These are phyloP conservation scores for Aphodius sticticus DNA, from an alignment of 2,888 invertebrate species.

Conservation along the genomic window DNA sequence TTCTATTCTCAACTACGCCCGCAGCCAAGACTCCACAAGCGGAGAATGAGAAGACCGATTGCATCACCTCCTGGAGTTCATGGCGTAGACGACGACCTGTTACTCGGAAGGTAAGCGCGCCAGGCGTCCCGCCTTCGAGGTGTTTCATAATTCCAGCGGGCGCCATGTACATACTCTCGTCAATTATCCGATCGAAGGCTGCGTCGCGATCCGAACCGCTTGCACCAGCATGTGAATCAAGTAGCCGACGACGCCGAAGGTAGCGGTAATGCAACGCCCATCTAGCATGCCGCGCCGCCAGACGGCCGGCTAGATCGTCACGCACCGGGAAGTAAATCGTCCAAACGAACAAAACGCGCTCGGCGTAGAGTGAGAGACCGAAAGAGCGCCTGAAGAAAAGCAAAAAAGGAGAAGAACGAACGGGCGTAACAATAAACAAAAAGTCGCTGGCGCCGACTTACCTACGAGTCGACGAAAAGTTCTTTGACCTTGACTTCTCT, in stretches of 20 bases:
- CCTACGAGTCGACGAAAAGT: constrained; percentile 22
- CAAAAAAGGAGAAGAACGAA: constrained; percentile 8
- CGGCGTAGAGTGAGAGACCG: background rate
- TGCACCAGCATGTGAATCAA: background rate
- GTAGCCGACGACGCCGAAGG: background rate
- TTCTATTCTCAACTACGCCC: background rate
- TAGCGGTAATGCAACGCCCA: background rate
- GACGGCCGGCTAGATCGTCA: background rate
- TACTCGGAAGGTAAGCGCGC: background rate
- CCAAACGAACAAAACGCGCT: background rate
- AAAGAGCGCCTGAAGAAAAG: background rate
- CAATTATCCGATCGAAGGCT: background rate
- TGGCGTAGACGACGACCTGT: background rate
- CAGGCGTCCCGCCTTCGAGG: background rate
- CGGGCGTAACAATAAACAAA: constrained; percentile 21
- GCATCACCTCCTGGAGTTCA: background rate
- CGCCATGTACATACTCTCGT: background rate
- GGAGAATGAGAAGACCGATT: background rate
- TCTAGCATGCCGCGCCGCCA: background rate
- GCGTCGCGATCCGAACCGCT: background rate
- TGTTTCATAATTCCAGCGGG: background rate
- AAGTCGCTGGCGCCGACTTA: constrained; percentile 18
- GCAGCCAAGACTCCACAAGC: background rate
- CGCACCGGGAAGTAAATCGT: background rate
- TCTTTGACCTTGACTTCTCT: constrained; percentile 21